Evolutionary conservation across 2,888 invertebrate genomes (phyloP), one percentile per base, ranked within the genome.

Genomic region (Pelosia muscerda): DNA sequence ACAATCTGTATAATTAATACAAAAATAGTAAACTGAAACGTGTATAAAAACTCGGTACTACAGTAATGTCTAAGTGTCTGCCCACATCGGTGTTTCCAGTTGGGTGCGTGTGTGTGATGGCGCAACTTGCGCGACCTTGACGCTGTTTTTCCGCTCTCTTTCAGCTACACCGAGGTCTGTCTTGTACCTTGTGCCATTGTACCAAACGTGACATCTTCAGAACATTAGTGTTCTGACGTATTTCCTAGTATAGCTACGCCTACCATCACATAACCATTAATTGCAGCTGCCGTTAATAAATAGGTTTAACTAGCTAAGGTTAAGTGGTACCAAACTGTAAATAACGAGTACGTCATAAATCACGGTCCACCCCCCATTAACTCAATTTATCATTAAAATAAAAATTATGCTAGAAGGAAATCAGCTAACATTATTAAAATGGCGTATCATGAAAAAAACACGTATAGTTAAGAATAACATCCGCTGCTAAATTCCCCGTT

Each of bases 131-230:
- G 66, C 89, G 92, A 94, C 95, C 95, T 95, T 95, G 95, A 86
- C 93, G 93, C 83, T 74, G 85, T 91, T 94, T 93, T 94, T 94
- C 93, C 95, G 95, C 95, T 95, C 95, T 94, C 95, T 94, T 95
- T 95, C 91, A 92, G 92, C 79, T 84, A 86, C 81, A 79, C 84
- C 89, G 91, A 92, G 90, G 91, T 90, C 90, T 86, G 77, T 85
- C 84, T 85, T 83, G 79, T 81, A 81, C 81, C 84, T 86, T 81
- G 78, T 78, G 75, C 81, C 76, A 81, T 78, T 75, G 81, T 84
- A 83, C 75, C 70, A 74, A 81, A 75, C 71, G 77, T 79, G 82
- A 82, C 83, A 84, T 83, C 80, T 80, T 79, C 71, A 67, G 71
- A 75, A 49, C 53, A 34, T 60, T 25, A 66, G 34, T 25, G 25